phyloP scores from a whole-genome alignment of 2,113 vertebrate genomes.

The Pantherophis guttatus region DNA sequence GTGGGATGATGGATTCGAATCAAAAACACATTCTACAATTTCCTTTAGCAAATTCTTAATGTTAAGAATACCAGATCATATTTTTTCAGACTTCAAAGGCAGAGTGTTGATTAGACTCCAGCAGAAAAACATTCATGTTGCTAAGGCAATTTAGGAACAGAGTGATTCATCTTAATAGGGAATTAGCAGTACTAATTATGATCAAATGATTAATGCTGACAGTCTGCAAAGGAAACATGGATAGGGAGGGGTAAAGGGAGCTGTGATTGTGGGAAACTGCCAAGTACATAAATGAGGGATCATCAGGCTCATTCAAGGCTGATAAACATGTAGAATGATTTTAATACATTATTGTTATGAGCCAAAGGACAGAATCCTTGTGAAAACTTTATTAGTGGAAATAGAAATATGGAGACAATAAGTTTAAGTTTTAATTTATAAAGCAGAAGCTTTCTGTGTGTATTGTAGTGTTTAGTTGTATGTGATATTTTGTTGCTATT shows the following conservation, averaged over 20 bases:
- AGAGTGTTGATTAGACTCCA: slow-evolving; percentile 13
- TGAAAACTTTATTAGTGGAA: background rate
- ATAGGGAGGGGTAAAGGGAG: background rate
- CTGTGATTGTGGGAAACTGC: background rate
- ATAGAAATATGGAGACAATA: background rate
- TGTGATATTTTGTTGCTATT: background rate
- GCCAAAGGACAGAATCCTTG: background rate
- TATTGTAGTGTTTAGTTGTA: background rate
- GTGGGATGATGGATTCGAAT: background rate
- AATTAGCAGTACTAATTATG: slow-evolving; percentile 28
- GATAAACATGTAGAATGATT: background rate
- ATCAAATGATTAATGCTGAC: slow-evolving; percentile 33
- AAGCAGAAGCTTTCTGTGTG: background rate
- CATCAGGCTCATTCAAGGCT: background rate
- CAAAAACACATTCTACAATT: slow-evolving; percentile 22
- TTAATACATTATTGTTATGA: background rate
- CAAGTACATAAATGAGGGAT: slow-evolving; percentile 12
- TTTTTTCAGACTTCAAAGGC: slow-evolving; percentile 31
- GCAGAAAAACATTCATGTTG: slow-evolving; percentile 9
- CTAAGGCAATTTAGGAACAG: slow-evolving; percentile 10
- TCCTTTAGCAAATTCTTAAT: background rate
- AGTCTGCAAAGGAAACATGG: background rate
- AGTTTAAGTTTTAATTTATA: background rate
- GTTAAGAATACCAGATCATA: background rate
- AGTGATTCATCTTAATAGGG: slow-evolving; percentile 10